Percentiles rank a stretch among this genome's conserved stretches.
Evolutionary conservation across 2,113 vertebrate genomes (phyloP).

Genomic region (Spermophilus dauricus): DNA sequence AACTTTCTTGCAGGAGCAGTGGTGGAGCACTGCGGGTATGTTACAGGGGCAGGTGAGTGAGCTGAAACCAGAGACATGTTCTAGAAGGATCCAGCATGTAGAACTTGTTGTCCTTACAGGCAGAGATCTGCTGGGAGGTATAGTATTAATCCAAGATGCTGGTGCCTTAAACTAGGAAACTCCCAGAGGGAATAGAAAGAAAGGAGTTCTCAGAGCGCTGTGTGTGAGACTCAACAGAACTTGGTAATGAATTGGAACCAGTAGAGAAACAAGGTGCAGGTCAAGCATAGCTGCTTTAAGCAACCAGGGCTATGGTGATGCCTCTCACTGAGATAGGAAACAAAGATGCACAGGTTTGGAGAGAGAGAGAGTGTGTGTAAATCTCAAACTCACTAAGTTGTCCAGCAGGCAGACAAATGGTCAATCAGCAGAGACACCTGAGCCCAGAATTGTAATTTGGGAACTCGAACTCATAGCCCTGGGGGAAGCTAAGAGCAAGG

Average conservation of each 20-base stretch:
- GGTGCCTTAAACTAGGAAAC: not conserved
- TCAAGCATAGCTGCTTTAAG: not conserved
- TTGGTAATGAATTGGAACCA: not conserved
- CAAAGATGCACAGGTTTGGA: not conserved
- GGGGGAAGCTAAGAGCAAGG: too few relatives aligned
- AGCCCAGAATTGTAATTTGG: not conserved
- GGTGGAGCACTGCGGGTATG: rapidly evolving
- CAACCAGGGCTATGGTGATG: not conserved
- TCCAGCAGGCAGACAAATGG: not conserved
- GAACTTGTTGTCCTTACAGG: not conserved
- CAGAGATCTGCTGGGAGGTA: not conserved
- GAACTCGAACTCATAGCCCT: not conserved
- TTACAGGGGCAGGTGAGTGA: not conserved
- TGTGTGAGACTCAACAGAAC: not conserved
- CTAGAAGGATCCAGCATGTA: not conserved
- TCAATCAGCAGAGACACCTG: not conserved
- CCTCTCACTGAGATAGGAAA: not conserved
- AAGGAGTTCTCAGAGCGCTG: not conserved
- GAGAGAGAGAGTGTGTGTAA: not conserved
- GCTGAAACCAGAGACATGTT: too few relatives aligned
- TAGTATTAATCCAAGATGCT: not conserved
- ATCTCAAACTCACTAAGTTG: not conserved
- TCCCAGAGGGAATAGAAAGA: too few relatives aligned
- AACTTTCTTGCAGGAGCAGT: not conserved
- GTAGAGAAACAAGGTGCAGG: not conserved